phyloP scores from a whole-genome alignment of 2,113 vertebrate species.

The Pangasianodon hypophthalmus region DNA sequence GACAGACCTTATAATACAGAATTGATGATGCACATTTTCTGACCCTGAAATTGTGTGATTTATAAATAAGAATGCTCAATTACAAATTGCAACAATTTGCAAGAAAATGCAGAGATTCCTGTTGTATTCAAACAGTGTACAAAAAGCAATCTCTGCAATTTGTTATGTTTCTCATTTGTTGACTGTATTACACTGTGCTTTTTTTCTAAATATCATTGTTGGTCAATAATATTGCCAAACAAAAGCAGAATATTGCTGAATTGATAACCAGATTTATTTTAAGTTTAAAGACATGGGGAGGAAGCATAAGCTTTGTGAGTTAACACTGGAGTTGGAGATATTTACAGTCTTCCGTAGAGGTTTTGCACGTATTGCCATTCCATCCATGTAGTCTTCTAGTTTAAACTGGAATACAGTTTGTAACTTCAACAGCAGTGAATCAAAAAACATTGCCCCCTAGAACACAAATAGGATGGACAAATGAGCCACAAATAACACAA shows the following conservation, averaged over 20 bases:
- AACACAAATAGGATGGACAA: slow-evolving; percentile 31
- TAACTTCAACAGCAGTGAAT: slow-evolving; percentile 89
- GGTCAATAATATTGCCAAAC: not conserved
- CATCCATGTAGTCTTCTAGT: slow-evolving; percentile 94
- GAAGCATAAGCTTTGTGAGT: not conserved
- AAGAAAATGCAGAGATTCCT: not conserved
- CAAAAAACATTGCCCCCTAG: slow-evolving; percentile 93
- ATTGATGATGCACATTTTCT: not conserved
- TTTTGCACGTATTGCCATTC: slow-evolving; percentile 90
- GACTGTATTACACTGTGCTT: not conserved
- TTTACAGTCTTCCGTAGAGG: slow-evolving; percentile 89
- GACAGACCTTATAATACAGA: not conserved
- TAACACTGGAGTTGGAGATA: not conserved
- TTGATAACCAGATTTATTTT: not conserved
- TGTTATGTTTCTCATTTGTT: slow-evolving; percentile 4
- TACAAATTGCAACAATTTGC: not conserved
- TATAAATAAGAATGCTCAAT: not conserved
- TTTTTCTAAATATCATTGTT: not conserved
- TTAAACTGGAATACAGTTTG: slow-evolving; percentile 93
- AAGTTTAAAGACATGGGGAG: not conserved
- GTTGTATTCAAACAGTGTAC: not conserved
- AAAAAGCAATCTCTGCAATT: not conserved
- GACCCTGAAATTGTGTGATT: not conserved
- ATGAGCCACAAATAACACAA: slow-evolving; percentile 1
- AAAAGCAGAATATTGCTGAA: not conserved